These are phyloP conservation scores for Eudyptes chrysolophus DNA, from an alignment of 2,113 vertebrate genomes.

Conservation along the genomic window DNA sequence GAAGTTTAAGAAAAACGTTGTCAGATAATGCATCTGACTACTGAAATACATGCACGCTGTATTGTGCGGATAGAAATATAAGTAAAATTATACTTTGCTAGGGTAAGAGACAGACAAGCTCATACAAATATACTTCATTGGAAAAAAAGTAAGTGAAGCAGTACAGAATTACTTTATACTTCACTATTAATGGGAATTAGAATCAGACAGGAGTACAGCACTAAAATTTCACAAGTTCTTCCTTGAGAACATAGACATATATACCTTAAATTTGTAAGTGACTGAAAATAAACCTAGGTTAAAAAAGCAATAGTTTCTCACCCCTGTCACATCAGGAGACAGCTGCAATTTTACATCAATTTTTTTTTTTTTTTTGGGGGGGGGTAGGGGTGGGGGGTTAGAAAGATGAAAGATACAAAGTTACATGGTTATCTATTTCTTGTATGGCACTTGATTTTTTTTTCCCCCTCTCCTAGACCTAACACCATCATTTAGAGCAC, in stretches of 20 bases:
- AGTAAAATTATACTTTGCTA: not conserved
- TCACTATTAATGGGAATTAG: not conserved
- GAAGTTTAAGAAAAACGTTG: not conserved
- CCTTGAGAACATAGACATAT: not conserved
- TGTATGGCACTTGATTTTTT: not conserved
- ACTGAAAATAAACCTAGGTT: not conserved
- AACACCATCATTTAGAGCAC: not conserved
- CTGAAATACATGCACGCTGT: not conserved
- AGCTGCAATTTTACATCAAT: not conserved
- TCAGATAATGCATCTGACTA: not conserved
- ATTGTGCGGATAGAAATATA: not conserved
- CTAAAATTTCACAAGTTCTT: not conserved
- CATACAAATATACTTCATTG: not conserved
- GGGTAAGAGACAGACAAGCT: not conserved
- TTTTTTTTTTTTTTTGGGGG: fast-evolving
- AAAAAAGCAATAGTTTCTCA: not conserved
- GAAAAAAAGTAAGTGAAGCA: not conserved
- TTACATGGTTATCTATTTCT: not conserved
- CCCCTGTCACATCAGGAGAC: not conserved
- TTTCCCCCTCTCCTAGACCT: not conserved
- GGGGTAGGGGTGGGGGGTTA: not conserved
- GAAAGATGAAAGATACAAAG: not conserved
- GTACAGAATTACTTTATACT: not conserved
- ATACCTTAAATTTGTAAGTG: not conserved
- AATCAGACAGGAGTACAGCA: not conserved